Conservation (phyloP, 2,113 vertebrate species). For the Nyctereutes procyonoides region DNA sequence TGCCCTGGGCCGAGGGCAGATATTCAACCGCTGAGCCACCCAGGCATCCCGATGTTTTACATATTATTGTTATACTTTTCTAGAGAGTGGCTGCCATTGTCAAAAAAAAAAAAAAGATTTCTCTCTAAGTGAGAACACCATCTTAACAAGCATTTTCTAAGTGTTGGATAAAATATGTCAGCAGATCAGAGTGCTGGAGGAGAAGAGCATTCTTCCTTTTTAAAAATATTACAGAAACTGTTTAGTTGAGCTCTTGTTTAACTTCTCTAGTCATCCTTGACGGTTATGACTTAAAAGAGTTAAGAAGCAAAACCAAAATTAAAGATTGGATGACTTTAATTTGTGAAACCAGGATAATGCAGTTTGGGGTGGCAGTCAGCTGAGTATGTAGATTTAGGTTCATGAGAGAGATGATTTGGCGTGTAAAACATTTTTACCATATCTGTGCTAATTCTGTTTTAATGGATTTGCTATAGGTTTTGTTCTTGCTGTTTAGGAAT, state of each 20-base stretch:
- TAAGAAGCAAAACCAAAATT: slow-evolving; percentile 4
- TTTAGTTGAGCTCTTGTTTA: slow-evolving; percentile 44
- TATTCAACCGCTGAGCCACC: too few species aligned
- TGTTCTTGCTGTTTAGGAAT: neutral
- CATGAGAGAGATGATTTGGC: neutral
- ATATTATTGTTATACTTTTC: neutral
- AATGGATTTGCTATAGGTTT: neutral
- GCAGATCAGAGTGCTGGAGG: neutral
- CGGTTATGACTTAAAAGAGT: neutral
- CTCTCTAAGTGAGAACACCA: neutral
- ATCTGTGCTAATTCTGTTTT: neutral
- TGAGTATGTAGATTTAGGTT: neutral
- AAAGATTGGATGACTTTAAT: neutral
- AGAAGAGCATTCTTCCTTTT: slow-evolving; percentile 3
- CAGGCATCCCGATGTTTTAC: neutral
- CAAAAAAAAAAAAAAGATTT: neutral
- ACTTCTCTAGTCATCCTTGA: slow-evolving; percentile 30
- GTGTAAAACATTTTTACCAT: neutral
- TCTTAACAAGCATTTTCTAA: neutral
- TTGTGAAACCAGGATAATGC: slow-evolving; percentile 7
- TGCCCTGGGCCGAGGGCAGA: too few species aligned
- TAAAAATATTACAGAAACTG: neutral
- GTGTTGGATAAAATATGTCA: neutral
- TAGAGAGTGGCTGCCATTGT: neutral
- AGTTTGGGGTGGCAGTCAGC: neutral